Evolutionary conservation across 35 echinoderm and acorn worm genomes (phyloP), one percentile per base, ranked within the genome.

Genomic region (Lytechinus variegatus): DNA sequence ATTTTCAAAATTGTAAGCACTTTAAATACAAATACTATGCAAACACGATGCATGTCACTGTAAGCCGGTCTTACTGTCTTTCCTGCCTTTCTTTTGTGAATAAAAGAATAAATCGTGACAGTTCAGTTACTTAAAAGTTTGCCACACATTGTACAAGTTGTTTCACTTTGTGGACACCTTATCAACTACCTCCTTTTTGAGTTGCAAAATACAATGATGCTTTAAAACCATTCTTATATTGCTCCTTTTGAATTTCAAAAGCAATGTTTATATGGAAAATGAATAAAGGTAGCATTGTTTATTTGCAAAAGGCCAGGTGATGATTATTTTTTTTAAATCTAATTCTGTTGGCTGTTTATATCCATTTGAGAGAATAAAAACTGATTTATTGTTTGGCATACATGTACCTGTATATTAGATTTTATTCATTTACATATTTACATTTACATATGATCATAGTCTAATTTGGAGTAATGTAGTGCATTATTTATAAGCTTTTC

Each of bases 1-100:
- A 79, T 27, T 79, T 79, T 79, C 56, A 79, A 79, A 16, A 24
- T 24, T 24, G 24, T 4, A 14, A 79, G 66, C 66, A 79, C 66
- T 7, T n/a, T 79, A 24, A 79, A 79, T 3, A 79, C n/a, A 24
- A 79, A 79, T 3, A 79, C n/a, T 0, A 24, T 21, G 66, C 66
- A 79, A 79, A 79, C 66, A 79, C 66, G n/a, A 79, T 79, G 66
- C 66, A 79, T 79, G 66, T 79, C 66, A 79, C 66, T 79, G 66
- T 79, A 79, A 79, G 66, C 66, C n/a, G 66, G 66, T 19, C 66
- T 79, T 24, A 24, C 66, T 79, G 66, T 4, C 12, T 79, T 79
- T 79, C 66, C 66, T 79, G 19, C 66, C 66, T n/a, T 79, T 79
- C 66, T 79, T 79, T 79, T 24, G 8, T 79, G 16, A 8, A 79